Evolutionary conservation across 2,797 vertebrate genomes (phyloP).

Genomic region (Lemur catta): DNA sequence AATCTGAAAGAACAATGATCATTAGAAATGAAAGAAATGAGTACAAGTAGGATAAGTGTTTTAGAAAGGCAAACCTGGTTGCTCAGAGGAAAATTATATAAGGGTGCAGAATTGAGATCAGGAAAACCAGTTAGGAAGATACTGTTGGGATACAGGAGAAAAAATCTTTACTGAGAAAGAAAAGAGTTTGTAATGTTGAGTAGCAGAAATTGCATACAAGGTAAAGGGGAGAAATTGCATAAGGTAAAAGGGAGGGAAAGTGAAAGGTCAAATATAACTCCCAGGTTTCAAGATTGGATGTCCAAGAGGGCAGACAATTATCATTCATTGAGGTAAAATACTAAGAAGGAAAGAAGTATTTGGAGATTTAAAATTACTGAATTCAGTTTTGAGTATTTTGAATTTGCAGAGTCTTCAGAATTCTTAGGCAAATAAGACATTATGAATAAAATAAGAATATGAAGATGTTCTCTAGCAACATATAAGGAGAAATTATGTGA

Average conservation of each 20-base stretch:
- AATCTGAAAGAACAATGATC: not conserved
- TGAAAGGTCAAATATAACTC: not conserved
- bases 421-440: not conserved
- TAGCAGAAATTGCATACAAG: not conserved
- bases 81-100: not conserved
- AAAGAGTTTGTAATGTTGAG: not conserved
- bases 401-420: not conserved
- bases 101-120: not conserved
- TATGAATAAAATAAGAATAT: not conserved
- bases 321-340: not conserved
- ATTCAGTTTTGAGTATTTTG: not conserved
- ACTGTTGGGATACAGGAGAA: not conserved
- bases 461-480: not conserved
- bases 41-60: not conserved
- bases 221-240: not conserved
- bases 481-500: not conserved
- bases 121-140: not conserved
- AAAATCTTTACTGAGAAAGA: not conserved
- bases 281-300: not conserved
- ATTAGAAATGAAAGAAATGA: not conserved
- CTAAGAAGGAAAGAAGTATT: not conserved
- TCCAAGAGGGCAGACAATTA: not conserved
- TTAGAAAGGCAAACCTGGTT: not conserved
- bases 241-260: not conserved
- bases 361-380: not conserved